A percentile compares a stretch with the other conserved stretches of the same genome.
phyloP scores from a whole-genome alignment of 1,140 invertebrate genomes.

The Procambarus virginalis region DNA sequence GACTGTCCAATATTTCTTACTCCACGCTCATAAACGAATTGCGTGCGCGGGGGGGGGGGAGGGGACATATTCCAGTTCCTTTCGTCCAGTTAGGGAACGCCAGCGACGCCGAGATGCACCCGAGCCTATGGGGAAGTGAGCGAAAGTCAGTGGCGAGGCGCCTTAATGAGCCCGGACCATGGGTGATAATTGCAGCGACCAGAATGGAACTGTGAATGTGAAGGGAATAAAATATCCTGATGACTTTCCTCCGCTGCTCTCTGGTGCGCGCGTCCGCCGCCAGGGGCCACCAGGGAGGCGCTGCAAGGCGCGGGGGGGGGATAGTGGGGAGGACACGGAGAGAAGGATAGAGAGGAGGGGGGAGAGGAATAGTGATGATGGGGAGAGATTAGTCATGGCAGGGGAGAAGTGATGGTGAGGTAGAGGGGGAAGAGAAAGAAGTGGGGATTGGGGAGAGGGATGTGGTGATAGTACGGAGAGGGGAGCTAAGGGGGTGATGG shows the following conservation, averaged over 20 bases:
- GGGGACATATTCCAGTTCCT: constrained; percentile 20
- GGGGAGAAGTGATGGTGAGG: not conserved
- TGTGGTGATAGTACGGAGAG: not conserved
- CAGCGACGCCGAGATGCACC: constrained; percentile 34
- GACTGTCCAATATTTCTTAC: constrained; percentile 62
- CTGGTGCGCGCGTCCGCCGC: constrained; percentile 4
- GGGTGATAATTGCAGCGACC: constrained; percentile 65
- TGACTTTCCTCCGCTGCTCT: constrained; percentile 53
- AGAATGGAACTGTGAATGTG: constrained; percentile 67
- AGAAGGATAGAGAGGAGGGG: constrained; percentile 7
- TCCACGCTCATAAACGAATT: constrained; percentile 51
- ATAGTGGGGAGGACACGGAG: not conserved
- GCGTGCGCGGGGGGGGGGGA: constrained; percentile 2
- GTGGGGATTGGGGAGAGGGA: not conserved
- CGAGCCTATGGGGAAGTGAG: constrained; percentile 36
- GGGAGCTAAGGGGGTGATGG: not conserved
- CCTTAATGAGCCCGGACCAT: constrained; percentile 55
- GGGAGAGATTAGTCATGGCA: not conserved
- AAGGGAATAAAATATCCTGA: constrained; percentile 67
- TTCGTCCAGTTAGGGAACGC: constrained; percentile 26
- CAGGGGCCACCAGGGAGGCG: not conserved
- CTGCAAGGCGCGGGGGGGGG: not conserved
- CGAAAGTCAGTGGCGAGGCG: constrained; percentile 44
- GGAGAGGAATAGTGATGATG: not conserved
- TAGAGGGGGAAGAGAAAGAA: not conserved